Evolutionary conservation across 2,888 invertebrate species (phyloP), one percentile per base, ranked within the genome.

Genomic region (Operophtera brumata): DNA sequence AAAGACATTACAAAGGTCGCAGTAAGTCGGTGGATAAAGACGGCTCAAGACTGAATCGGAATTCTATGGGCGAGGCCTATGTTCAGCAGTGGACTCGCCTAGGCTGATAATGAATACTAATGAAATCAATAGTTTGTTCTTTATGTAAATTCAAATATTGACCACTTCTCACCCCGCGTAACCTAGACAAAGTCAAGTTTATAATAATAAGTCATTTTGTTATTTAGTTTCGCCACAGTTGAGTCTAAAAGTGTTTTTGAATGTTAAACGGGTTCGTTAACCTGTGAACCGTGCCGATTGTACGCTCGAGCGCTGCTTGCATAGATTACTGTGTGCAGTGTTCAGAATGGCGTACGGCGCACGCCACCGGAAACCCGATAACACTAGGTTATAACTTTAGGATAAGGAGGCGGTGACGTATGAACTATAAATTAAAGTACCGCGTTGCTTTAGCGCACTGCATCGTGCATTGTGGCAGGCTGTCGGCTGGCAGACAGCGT

Each of bases 291-390:
- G 25, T 54, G 40, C 49, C 41, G 41, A 28, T 48, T 41, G 25
- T 25, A 35, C 35, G 49, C 36, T 45, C 12, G 40, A 57, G 52
- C 52, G 61, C 69, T 71, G 61, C 69, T 71, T 72, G 73, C 75
- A 77, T 77, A 75, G 66, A 75, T 71, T 69, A 70, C 67, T 57
- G 50, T 62, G 43, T 49, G 57, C 57, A 61, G 50, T 62, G 43
- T 49, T 56, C 57, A 61, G 49, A 49, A 51, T 62, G 66, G 54
- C 44, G 51, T 43, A 63, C 67, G 9, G 30, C 30, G 7, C 13
- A 36, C 75, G 77, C 77, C 65, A 78, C 67, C 70, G 82, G 81
- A 79, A 79, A 69, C 61, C 55, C 58, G 80, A 82, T 82, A 82
- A 70, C 64, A 20, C 20, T 20, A 4, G 20, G 20, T 3, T 20